Conservation (phyloP, 2,113 vertebrate genomes). For the Gambusia holbrooki region DNA sequence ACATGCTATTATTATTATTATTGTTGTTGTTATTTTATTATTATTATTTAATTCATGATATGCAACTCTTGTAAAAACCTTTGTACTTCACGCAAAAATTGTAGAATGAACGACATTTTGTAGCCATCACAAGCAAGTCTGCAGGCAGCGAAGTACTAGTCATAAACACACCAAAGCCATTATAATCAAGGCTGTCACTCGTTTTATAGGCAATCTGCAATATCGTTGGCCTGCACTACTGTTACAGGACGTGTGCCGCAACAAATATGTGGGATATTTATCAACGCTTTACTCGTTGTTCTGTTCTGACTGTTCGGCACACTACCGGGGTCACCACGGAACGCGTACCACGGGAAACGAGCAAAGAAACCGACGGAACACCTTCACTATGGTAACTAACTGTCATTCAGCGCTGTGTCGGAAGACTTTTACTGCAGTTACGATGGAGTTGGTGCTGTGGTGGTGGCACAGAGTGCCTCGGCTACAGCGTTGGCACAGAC, state of each 20-base stretch:
- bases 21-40: too few relatives aligned
- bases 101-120: background rate
- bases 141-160: background rate
- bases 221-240: slow-evolving; percentile 40
- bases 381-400: slow-evolving; percentile 7
- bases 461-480: slow-evolving; percentile 47
- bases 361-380: too few relatives aligned
- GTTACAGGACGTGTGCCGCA: slow-evolving; percentile 17
- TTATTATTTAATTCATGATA: too few relatives aligned
- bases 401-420: slow-evolving; percentile 30
- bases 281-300: background rate
- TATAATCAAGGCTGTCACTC: slow-evolving; percentile 30
- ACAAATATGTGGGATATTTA: slow-evolving; percentile 34
- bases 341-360: too few relatives aligned
- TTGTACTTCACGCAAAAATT: too few relatives aligned
- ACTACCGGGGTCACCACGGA: too few relatives aligned
- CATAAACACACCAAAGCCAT: slow-evolving; percentile 54
- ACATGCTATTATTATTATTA: too few relatives aligned
- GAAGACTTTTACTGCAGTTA: slow-evolving; percentile 30
- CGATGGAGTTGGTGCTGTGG: slow-evolving; percentile 59
- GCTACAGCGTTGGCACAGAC: slow-evolving; percentile 52
- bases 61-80: too few relatives aligned
- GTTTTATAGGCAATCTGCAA: background rate
- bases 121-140: background rate
- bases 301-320: too few relatives aligned